Evolutionary conservation across 2,113 vertebrate species (phyloP), one percentile per base, ranked within the genome.

Genomic region (Labeo rohita): DNA sequence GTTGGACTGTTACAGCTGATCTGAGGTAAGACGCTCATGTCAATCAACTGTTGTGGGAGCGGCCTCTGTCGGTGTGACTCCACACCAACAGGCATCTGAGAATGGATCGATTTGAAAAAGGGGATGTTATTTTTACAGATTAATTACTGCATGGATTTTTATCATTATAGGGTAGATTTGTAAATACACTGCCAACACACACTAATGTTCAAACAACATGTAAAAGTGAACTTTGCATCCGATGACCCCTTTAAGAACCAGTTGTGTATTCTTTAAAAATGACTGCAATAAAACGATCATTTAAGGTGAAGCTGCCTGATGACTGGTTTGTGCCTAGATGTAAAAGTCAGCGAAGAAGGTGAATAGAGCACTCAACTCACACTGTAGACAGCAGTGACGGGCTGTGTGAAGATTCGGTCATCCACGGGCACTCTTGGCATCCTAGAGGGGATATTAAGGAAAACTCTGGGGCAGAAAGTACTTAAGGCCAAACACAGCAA

Each of bases 321-420:
- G 10, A n/a, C 70, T 10, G 10, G 43, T 73, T 47, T 1, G 10
- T 63, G 61, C 34, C 63, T 49, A 75, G n/a, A 50, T 49, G 10
- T 73, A 18, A 61, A 61, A n/a, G 56, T 61, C 56, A n/a, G 56
- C 21, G 4, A 52, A 52, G 15, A 77, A 36, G 2, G 75, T 4
- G 28, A 54, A n/a, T 23, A 15, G 18, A 65, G 23, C 7, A 1
- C n/a, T 56, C n/a, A 87, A 95, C 94, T 95, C 90, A 95, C 95
- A 90, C 92, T 94, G 91, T 95, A 95, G 88, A 96, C 90, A 61
- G 94, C 92, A 89, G 94, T 83, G 83, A 95, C 89, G 83, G 94
- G 89, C 90, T 94, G 95, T 56, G 95, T 81, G 91, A 93, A 95
- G 93, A 95, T 91, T 82, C 94, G 91, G 5, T 96, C 95, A 5